Evolutionary conservation across 2,113 vertebrate species (phyloP), one percentile per base, ranked within the genome.

Genomic region (Mastomys natalensis): DNA sequence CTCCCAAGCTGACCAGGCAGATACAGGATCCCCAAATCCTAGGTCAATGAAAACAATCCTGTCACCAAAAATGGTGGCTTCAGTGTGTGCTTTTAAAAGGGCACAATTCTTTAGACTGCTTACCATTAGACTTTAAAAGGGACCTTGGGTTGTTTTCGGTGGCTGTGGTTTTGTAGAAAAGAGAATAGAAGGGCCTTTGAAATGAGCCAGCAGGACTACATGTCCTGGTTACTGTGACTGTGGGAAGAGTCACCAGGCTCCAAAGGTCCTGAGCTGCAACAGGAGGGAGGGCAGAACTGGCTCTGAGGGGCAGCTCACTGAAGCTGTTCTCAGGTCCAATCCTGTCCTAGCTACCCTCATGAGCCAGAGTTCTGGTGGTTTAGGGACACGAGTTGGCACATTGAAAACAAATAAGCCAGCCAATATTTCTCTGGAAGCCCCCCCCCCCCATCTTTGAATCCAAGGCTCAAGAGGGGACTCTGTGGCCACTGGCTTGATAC

Each of bases 201-300:
- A 4, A 34, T 51, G 31, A 45, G 45, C 17, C 85, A 68, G 43
- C 51, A 12, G 37, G 34, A 21, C 51, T 74, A 40, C 24, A 48
- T 53, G 86, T n/a, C 48, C 48, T 29, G 21, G 0, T 29, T n/a
- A 3, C 24, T 0, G 76, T 1, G 2, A 22, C 55, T 17, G 13
- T 22, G 1, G 70, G 21, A 58, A 51, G 68, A 29, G 19, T n/a
- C 11, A 15, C 17, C 1, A 0, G 29, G n/a, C 51, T 9, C 0
- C 3, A 31, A n/a, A 31, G 0, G 12, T 43, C 10, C 40, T 2
- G 8, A 29, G 7, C 22, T 43, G 13, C 12, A 26, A 24, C 37
- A 58, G 24, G 7, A 40, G 53, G 12, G 34, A 45, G 43, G 12
- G 78, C 2, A 60, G 74, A 5, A 19, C 21, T 3, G 16, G 6